A percentile compares a stretch with the other conserved stretches of the same genome.
These are phyloP conservation scores for Macaria notata DNA, from an alignment of 2,888 invertebrate species.

Conservation along the genomic window DNA sequence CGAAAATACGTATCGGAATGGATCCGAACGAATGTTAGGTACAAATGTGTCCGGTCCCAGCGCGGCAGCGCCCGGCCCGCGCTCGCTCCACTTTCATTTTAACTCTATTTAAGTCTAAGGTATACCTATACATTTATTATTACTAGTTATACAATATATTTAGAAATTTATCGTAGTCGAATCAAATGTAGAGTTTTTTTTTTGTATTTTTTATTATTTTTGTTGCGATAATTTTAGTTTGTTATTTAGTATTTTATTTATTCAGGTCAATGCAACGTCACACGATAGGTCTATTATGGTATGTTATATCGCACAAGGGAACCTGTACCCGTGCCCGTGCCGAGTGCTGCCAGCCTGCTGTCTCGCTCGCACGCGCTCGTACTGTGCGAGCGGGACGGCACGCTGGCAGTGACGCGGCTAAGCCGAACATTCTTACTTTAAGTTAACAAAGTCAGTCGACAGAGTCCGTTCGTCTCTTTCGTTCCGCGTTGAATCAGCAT, in stretches of 20 bases:
- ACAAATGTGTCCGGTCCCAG: constrained; percentile 2
- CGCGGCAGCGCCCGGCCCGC: constrained; percentile 16
- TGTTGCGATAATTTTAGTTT: constrained; percentile 75
- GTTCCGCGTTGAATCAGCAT: neutral
- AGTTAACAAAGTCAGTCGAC: neutral
- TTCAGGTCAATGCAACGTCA: constrained; percentile 42
- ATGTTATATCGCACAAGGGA: constrained; percentile 5
- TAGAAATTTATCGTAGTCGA: constrained; percentile 65
- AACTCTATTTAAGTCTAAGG: constrained; percentile 60
- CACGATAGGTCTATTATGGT: constrained; percentile 27
- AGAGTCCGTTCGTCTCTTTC: constrained; percentile 1
- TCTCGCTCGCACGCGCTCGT: too few species aligned
- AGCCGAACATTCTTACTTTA: neutral
- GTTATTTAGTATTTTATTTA: constrained; percentile 81
- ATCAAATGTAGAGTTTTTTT: constrained; percentile 60
- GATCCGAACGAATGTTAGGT: neutral
- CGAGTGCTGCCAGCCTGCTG: neutral
- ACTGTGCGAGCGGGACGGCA: neutral
- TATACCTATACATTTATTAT: constrained; percentile 44
- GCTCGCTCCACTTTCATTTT: constrained; percentile 41
- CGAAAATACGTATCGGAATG: neutral
- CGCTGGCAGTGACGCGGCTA: neutral
- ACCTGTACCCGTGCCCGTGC: neutral
- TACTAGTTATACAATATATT: constrained; percentile 51
- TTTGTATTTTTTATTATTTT: constrained; percentile 48